phyloP scores from a whole-genome alignment of 2,888 invertebrate genomes.

The Steinernema hermaphroditum region DNA sequence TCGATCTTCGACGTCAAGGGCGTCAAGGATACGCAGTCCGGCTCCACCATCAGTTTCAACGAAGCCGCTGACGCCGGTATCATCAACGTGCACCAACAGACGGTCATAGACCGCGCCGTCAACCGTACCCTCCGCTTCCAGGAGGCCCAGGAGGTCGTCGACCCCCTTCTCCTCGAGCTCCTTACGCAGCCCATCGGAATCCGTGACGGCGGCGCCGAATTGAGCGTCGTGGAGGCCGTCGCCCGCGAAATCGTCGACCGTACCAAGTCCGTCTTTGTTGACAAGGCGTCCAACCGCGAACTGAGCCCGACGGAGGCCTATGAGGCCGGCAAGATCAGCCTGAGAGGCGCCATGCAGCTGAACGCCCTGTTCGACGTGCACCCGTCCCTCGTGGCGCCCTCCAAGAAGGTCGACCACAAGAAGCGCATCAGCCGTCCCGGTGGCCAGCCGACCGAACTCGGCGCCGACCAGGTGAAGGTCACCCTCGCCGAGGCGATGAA shows the following conservation, averaged over 20 bases:
- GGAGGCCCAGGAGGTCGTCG: conserved; percentile 68
- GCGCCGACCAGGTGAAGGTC: conserved; percentile 71
- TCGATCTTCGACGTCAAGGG: conserved; percentile 90
- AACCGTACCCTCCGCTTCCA: conserved; percentile 54
- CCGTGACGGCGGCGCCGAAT: conserved; percentile 74
- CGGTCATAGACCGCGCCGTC: conserved; percentile 58
- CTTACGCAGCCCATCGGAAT: conserved; percentile 82
- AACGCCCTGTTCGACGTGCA: conserved; percentile 81
- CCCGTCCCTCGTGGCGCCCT: conserved; percentile 60
- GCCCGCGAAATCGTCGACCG: conserved; percentile 84
- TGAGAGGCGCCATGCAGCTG: conserved; percentile 83
- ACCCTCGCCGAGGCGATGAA: conserved; percentile 80
- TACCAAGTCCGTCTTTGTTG: conserved; percentile 74
- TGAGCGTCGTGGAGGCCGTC: conserved; percentile 80
- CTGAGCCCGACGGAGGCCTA: conserved; percentile 81
- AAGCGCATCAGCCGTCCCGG: conserved; percentile 80
- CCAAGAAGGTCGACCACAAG: conserved; percentile 81
- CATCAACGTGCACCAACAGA: conserved; percentile 74
- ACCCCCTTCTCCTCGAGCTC: conserved; percentile 73
- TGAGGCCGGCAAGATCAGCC: conserved; percentile 80
- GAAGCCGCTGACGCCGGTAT: conserved; percentile 78
- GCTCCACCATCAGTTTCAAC: conserved; percentile 82
- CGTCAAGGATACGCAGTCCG: conserved; percentile 80
- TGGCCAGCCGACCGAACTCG: conserved; percentile 39
- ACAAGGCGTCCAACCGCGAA: conserved; percentile 71